Evolutionary conservation across 2,888 invertebrate species (phyloP), one percentile per base, ranked within the genome.

Genomic region (Platycnemis pennipes): DNA sequence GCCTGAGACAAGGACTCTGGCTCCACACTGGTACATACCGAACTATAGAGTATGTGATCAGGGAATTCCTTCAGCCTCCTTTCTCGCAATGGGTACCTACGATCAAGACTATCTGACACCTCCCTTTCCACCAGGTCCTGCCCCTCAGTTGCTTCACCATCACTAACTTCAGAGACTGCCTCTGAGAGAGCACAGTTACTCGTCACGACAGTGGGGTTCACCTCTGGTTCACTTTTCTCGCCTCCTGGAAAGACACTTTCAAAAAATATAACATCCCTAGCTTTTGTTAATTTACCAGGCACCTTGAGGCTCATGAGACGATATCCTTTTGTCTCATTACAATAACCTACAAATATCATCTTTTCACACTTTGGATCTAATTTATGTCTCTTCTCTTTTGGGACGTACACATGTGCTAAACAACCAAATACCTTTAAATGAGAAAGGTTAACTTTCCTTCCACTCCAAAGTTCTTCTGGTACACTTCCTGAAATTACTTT

Each of bases 71-170:
- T 85, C 19, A 19, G 37, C 42, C 42, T 31, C 37, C 85, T 85
- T 37, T 85, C 85, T 42, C 85, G 31, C 11, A 85, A 42, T 85
- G 85, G 85, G 85, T 85, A 85, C 42, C 85, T 85, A 16, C 85
- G 56, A 22, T 56, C n/a, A n/a, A n/a, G n/a, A n/a, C n/a, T n/a
- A n/a, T n/a, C n/a, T n/a, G 16, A 56, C 16, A 16, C 8, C 56
- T 11, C 16, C 56, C 56, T 56, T 56, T 56, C 56, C 56, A 19
- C 56, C 4, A 22, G 13, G 56, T 56, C 16, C 22, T 56, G 19
- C 16, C 22, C 56, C 56, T 56, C 56, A 56, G 56, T 56, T 56
- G 56, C 56, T 22, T 56, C 56, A 56, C 16, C 56, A 16, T 56
- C 56, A 56, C 56, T 22, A 16, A 56, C 22, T 16, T 56, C 16